A percentile compares a stretch with the other conserved stretches of the same genome.
Evolutionary conservation across 2,113 vertebrate genomes (phyloP).

Genomic region (Epinephelus fuscoguttatus): DNA sequence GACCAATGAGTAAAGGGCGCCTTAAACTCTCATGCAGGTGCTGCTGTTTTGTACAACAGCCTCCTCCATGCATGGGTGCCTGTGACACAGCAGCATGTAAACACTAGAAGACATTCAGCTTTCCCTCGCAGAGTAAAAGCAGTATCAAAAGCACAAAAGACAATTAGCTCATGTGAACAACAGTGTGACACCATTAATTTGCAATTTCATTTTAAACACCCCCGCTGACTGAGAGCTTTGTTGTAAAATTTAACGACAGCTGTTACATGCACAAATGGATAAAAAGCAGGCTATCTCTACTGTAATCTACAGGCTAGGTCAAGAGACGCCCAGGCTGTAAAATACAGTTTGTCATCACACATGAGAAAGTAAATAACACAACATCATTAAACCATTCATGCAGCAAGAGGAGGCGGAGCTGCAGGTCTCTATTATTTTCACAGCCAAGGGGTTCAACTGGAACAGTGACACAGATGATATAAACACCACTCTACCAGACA

Average conservation of each 20-base stretch:
- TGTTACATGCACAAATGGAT: background rate
- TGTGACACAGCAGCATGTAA: slow-evolving; percentile 10
- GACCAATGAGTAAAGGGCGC: slow-evolving; percentile 1
- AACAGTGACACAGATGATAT: background rate
- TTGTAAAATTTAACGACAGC: background rate
- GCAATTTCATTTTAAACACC: slow-evolving; percentile 2
- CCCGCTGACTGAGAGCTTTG: background rate
- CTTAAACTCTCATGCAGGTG: slow-evolving; percentile 21
- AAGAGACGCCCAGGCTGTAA: slow-evolving; percentile 23
- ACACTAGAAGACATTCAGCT: slow-evolving; percentile 5
- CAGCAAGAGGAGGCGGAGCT: background rate
- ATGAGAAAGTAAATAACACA: slow-evolving; percentile 6
- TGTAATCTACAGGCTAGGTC: slow-evolving; percentile 3
- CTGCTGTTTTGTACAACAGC: slow-evolving; percentile 33
- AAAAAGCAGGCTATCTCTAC: background rate
- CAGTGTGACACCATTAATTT: background rate
- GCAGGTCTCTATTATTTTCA: background rate
- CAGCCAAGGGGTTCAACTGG: background rate
- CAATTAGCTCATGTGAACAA: background rate
- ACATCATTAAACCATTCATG: slow-evolving; percentile 19
- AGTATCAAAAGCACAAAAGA: background rate
- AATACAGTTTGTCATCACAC: slow-evolving; percentile 4
- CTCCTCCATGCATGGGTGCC: background rate
- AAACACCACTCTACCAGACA: background rate
- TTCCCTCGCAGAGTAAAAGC: background rate